Base-by-base conservation (phyloP, 64 coral and sea anemone species). In the Platygyra sinensis region DNA sequence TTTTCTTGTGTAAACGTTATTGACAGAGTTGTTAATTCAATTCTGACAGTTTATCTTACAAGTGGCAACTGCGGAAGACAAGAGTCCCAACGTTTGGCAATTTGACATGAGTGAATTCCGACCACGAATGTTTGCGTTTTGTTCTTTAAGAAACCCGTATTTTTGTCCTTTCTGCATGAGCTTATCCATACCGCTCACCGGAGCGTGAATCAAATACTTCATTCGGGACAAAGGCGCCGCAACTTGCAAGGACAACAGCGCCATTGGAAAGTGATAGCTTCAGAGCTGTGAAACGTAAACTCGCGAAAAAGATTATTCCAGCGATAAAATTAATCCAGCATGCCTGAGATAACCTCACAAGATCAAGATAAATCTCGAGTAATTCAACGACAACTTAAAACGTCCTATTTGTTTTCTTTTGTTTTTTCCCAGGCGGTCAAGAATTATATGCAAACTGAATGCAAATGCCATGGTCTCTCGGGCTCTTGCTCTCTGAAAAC, bases 391-490 rank as follows among this genome's bases (percentile, higher is more conserved):
- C 10, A 39, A 38, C 29, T 62, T 52, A 78, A n/a, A 75, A 86
- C 73, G 12, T 52, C 5, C n/a, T 46, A n/a, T 85, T 29, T 72
- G 52, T 15, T 30, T 42, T n/a, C 54, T 80, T 30, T 62, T 64
- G 32, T 72, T 15, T 11, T n/a, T 82, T 95, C 92, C n/a, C 24
- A 98, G 96, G 96, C 93, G 27, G 93, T 98, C 32, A 89, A 90
- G 72, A 64, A 54, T 24, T 73, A 92, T 77, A 93, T 98, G 90
- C 46, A 93, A 36, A 74, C 30, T 30, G 83, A 92, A 62, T 98
- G 96, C 73, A 92, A 93, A 74, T 98, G 96, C 73, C 93, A 98
- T 63, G 96, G 96, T 28, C 75, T 95, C 30, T 95, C 90, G 4
- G 88, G 92, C n/a, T 49, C 89, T 3, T 98, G 96, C 55, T 72